phyloP scores from a whole-genome alignment of 2,888 invertebrate species.

The Tribolium freemani region DNA sequence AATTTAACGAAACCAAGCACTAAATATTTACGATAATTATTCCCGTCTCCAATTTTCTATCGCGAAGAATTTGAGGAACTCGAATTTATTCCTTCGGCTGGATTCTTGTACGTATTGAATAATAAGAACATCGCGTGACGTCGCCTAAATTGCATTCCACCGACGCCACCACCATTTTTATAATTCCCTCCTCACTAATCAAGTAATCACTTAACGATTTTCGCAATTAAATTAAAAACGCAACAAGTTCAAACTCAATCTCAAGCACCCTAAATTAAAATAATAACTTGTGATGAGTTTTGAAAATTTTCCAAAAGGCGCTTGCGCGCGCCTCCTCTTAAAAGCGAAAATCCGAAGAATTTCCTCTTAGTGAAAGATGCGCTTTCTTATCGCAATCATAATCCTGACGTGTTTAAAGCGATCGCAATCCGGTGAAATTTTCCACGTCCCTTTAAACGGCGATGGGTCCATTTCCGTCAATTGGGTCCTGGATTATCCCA shows the following conservation, averaged over 20 bases:
- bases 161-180: background rate
- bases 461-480: slow-evolving; percentile 65
- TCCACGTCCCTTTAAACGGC: slow-evolving; percentile 65
- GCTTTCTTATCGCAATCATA: background rate
- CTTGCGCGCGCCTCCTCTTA: slow-evolving; percentile 30
- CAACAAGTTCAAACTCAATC: background rate
- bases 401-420: background rate
- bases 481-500: slow-evolving; percentile 69
- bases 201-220: background rate
- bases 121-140: slow-evolving; percentile 50
- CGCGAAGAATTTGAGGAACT: slow-evolving; percentile 45
- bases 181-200: background rate
- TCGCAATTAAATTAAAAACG: background rate
- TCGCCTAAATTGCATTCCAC: slow-evolving; percentile 55
- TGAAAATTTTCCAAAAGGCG: slow-evolving; percentile 5
- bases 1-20: background rate
- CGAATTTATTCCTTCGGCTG: slow-evolving; percentile 49
- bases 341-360: slow-evolving; percentile 39
- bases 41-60: slow-evolving; percentile 1
- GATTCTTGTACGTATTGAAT: slow-evolving; percentile 52
- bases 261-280: background rate
- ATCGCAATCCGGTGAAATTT: slow-evolving; percentile 52
- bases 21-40: background rate
- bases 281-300: background rate
- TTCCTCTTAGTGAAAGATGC: slow-evolving; percentile 28